Base-by-base conservation (phyloP, 1,140 invertebrate species). In the Brachionus manjavacas region DNA sequence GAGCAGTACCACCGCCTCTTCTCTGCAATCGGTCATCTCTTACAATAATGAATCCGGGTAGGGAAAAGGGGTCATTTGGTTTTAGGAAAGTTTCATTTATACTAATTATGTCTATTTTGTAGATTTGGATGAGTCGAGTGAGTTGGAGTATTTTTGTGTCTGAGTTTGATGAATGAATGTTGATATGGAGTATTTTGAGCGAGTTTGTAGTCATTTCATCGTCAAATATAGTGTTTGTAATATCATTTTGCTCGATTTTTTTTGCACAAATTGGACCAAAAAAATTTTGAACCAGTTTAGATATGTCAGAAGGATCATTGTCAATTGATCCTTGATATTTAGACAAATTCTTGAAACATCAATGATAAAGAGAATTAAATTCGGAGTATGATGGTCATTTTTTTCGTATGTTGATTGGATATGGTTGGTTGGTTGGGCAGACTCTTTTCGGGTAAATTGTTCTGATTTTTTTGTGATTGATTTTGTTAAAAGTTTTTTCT, bases 21-120 rank as follows among this genome's bases (percentile, higher is more conserved):
- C 66, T 70, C 6, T 70, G 25, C 6, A 70, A 11, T n/a, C 66
- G 8, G 35, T 70, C 66, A 3, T 3, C 23, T 35, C 66, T 28
- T n/a, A 70, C 28, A 14, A 35, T 70, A 14, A 9, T 70, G 28
- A 31, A 70, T n/a, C 66, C 66, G 28, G 66, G 28, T 28, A 70
- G 9, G 8, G 9, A 25, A 28, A 70, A 35, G 12, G 25, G 8
- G 28, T 70, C 35, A 35, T 70, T 11, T 35, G 66, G 66, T 70
- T 70, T 70, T n/a, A 70, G 28, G 28, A 14, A 70, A 35, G 66
- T 70, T 70, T 70, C 66, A 35, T 70, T 70, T 3, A 70, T 11
- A 35, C 66, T 70, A 0, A 70, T 70, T 28, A 70, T 70, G n/a
- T 70, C 66, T 35, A 70, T 70, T 70, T 70, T 70, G 43, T 46